These are phyloP conservation scores for Dynastes grantii DNA, from an alignment of 2,888 invertebrate species.

Conservation along the genomic window DNA sequence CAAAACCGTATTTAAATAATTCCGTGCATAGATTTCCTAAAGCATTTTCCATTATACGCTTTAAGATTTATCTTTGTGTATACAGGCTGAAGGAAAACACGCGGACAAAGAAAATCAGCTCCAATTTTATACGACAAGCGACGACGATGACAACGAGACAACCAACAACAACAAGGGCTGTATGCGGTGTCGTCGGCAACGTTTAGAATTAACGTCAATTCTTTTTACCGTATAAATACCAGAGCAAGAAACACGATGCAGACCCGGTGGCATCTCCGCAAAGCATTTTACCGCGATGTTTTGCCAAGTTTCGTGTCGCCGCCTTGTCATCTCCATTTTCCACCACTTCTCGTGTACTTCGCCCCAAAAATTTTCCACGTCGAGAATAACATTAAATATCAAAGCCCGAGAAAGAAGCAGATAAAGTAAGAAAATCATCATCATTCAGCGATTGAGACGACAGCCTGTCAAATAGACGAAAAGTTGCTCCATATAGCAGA, in stretches of 20 bases:
- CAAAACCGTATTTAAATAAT: no score
- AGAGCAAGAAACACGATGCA: not conserved
- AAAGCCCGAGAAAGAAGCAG: slow-evolving; percentile 3
- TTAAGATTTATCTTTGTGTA: not conserved
- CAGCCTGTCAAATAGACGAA: not conserved
- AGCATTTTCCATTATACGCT: not conserved
- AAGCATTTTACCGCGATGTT: slow-evolving; percentile 27
- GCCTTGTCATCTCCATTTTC: slow-evolving; percentile 33
- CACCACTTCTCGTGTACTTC: slow-evolving; percentile 13
- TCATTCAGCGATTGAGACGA: not conserved
- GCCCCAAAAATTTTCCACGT: slow-evolving; percentile 21
- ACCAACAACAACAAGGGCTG: not conserved
- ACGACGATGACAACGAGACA: not conserved
- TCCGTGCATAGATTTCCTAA: no score
- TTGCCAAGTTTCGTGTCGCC: slow-evolving; percentile 17
- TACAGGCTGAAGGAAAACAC: not conserved
- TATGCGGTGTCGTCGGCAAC: slow-evolving; percentile 6
- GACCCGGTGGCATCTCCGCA: not conserved
- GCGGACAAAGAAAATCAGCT: not conserved
- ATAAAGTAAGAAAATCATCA: not conserved
- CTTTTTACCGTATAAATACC: slow-evolving; percentile 11
- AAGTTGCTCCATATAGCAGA: not conserved
- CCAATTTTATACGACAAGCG: not conserved
- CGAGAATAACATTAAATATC: slow-evolving; percentile 9
- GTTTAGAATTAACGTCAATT: slow-evolving; percentile 29